Percentiles rank a stretch among this genome's conserved stretches.
Conservation (phyloP, 1,140 invertebrate species). For the Argopecten irradians region DNA sequence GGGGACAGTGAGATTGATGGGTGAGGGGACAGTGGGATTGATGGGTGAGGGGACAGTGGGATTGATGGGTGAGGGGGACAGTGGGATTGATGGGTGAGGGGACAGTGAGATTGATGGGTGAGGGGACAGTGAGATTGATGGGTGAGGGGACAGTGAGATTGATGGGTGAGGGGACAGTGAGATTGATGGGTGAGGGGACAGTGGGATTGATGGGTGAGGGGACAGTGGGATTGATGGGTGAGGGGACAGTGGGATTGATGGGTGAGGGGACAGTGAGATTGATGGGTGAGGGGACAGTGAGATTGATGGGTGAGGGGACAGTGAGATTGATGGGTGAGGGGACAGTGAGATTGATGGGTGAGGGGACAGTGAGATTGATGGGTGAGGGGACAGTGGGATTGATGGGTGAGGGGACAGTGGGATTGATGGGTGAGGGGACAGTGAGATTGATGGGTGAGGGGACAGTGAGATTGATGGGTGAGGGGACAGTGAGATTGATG, state of each 20-base stretch:
- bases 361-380: neutral
- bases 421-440: neutral
- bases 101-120: neutral
- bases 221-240: neutral
- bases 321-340: neutral
- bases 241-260: neutral
- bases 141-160: neutral
- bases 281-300: neutral
- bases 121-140: neutral
- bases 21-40: neutral
- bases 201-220: neutral
- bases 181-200: neutral
- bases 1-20: neutral
- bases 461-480: neutral
- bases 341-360: neutral
- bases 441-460: neutral
- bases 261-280: neutral
- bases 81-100: neutral
- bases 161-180: neutral
- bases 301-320: neutral
- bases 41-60: neutral
- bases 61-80: too few relatives aligned
- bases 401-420: neutral
- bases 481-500: neutral
- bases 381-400: neutral